These are phyloP conservation scores for Styela plicata DNA, from an alignment of 23 tunicate genomes.

Conservation along the genomic window DNA sequence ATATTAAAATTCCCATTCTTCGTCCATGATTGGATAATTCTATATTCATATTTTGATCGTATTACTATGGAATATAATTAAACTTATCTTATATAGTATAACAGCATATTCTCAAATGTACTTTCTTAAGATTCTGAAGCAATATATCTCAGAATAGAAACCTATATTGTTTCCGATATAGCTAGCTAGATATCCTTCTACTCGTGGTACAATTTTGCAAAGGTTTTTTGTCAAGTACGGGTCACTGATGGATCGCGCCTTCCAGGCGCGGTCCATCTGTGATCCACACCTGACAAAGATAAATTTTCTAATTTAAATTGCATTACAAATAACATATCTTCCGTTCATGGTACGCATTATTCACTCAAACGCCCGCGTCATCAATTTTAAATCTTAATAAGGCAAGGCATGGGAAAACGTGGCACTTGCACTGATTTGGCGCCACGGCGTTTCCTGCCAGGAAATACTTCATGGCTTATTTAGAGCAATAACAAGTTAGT, in stretches of 20 bases:
- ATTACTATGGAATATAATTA: no score
- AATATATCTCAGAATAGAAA: neutral
- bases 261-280: no score
- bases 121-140: no score
- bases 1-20: no score
- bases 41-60: no score
- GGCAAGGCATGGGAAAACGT: neutral
- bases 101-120: no score
- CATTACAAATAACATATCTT: neutral
- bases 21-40: no score
- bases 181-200: neutral
- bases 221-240: no score
- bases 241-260: no score
- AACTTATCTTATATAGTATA: no score
- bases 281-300: neutral
- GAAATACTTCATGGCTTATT: neutral
- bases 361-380: neutral
- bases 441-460: conserved; percentile 2
- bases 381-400: neutral
- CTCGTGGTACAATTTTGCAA: neutral
- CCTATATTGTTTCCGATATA: conserved; percentile 28
- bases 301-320: neutral
- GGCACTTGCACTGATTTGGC: conserved; percentile 9
- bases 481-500: neutral
- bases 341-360: neutral